Base-by-base conservation (phyloP, 1,140 invertebrate species). In the Aleiodes sp. region DNA sequence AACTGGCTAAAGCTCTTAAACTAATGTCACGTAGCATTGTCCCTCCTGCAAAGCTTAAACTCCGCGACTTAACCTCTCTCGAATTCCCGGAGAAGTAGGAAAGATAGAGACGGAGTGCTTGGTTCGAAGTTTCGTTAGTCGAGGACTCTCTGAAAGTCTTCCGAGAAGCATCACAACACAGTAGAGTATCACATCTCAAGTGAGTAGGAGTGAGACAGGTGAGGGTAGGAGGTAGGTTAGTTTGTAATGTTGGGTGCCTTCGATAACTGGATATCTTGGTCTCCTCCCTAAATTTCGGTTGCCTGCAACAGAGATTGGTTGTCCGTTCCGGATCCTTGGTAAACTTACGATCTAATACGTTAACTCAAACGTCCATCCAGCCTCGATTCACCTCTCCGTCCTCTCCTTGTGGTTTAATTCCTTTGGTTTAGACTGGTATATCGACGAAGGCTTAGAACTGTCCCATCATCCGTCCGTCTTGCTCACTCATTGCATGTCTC, bases 311-410 rank as follows among this genome's bases (percentile, higher is more conserved):
- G 70, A 69, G 66, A 72, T 72, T 72, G 66, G 70, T 72, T 68
- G 70, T 72, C 70, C 63, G 66, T 65, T 72, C 43, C 60, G 52
- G 62, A 43, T 59, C 67, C 56, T 66, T 35, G 8, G 67, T n/a
- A 72, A 70, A 65, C 71, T 72, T 72, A 66, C 29, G n/a, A 56
- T 59, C 46, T 65, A 65, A 62, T 71, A 72, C 60, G 31, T 12
- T 68, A 68, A 65, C 63, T 61, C 43, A 59, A 64, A 2, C 46
- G 46, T 52, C 46, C 46, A 52, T 16, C n/a, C n/a, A n/a, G n/a
- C 46, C 21, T 24, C 16, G 4, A 52, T 8, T 46, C 14, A 14
- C 14, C 41, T 46, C 46, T 3, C 46, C 1, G 9, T 21, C 46
- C 19, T 19, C 71, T 10, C 10, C 16, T 46, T 61, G 14, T 16